Conservation (phyloP, 2,888 invertebrate genomes). For the Dasysyrphus tricinctus region DNA sequence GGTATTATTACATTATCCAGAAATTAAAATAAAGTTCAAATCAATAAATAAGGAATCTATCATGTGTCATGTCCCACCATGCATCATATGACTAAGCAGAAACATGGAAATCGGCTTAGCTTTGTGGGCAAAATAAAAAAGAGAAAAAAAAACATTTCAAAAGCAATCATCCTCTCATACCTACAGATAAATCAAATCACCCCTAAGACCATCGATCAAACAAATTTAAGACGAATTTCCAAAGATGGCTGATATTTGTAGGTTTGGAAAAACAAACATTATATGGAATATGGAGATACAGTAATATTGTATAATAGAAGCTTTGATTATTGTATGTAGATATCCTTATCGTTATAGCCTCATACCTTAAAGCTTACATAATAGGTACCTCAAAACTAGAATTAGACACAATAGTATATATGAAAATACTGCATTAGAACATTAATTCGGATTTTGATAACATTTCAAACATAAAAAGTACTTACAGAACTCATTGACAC, state of each 20-base stretch:
- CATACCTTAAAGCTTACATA: too few species aligned
- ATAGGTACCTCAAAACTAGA: too few species aligned
- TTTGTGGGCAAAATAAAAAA: background rate
- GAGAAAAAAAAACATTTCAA: background rate
- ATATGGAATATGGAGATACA: background rate
- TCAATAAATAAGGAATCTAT: too few species aligned
- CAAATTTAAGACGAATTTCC: background rate
- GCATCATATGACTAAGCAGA: background rate
- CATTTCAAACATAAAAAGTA: too few species aligned
- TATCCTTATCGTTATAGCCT: too few species aligned
- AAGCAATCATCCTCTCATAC: background rate
- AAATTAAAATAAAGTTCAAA: too few species aligned
- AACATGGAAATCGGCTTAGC: background rate
- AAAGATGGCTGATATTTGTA: background rate
- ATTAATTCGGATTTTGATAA: too few species aligned
- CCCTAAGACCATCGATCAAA: background rate
- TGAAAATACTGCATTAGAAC: too few species aligned
- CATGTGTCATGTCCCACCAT: background rate
- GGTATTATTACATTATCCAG: too few species aligned
- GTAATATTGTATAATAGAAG: background rate
- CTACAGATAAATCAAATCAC: slow-evolving; percentile 10
- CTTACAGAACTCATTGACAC: too few species aligned
- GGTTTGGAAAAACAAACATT: too few species aligned
- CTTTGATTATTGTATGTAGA: background rate
- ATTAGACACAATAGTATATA: too few species aligned